Conservation (phyloP, 53 echinoderm and acorn worm species). For the Astropecten irregularis region DNA sequence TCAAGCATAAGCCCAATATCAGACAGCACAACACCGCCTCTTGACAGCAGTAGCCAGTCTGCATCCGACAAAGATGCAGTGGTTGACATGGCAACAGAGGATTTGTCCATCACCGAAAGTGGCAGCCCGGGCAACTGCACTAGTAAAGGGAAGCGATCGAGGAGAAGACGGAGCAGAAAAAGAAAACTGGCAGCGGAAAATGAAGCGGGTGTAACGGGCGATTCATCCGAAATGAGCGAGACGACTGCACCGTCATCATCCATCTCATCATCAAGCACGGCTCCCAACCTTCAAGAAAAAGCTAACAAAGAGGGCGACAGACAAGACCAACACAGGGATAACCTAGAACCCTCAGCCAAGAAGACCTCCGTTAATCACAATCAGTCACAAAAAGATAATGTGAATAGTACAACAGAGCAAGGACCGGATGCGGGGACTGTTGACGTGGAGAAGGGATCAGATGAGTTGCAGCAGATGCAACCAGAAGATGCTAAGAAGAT, state of each 20-base stretch:
- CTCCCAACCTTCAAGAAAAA: not conserved
- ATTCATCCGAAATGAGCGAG: not conserved
- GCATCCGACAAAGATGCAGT: slow-evolving; percentile 27
- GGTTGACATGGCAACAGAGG: not conserved
- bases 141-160: not conserved
- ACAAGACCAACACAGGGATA: not conserved
- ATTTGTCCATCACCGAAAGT: too few relatives aligned
- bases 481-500: not conserved
- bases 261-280: slow-evolving; percentile 7
- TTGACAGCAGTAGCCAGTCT: too few relatives aligned
- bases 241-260: not conserved
- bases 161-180: slow-evolving; percentile 8
- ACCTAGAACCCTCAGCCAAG: not conserved
- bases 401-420: not conserved
- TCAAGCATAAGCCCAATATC: too few relatives aligned
- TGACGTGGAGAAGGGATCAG: not conserved
- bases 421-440: not conserved
- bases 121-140: not conserved
- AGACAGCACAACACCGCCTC: too few relatives aligned
- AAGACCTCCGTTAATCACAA: not conserved
- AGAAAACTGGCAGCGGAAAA: not conserved
- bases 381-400: slow-evolving; percentile 21
- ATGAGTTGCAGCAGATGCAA: not conserved
- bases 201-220: not conserved
- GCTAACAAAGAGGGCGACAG: not conserved